Percentiles rank a stretch among this genome's conserved stretches.
Evolutionary conservation across 2,113 vertebrate genomes (phyloP).

Genomic region (Tupaia tana): DNA sequence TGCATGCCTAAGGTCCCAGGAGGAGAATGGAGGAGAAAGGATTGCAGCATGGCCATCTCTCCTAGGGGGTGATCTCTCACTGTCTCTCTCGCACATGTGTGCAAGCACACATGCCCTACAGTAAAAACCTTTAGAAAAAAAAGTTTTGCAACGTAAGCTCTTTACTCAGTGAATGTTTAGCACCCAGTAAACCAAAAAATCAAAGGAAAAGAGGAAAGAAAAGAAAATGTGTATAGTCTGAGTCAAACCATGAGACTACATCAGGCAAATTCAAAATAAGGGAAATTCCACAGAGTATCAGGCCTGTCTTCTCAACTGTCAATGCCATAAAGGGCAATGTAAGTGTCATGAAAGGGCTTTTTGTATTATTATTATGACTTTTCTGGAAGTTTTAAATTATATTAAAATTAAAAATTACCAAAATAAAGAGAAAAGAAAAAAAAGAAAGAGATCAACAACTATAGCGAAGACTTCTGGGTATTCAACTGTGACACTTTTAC

Average conservation of each 20-base stretch:
- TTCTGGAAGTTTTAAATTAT: slow-evolving; percentile 26
- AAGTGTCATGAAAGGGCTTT: neutral
- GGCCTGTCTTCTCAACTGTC: neutral
- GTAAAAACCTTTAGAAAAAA: too few species aligned
- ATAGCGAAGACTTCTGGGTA: neutral
- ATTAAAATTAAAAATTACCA: slow-evolving; percentile 10
- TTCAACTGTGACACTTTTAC: neutral
- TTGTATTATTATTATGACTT: neutral
- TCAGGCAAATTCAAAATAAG: neutral
- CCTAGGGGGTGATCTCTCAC: too few species aligned
- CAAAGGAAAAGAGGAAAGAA: neutral
- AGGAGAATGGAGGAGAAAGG: too few species aligned
- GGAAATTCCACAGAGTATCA: neutral
- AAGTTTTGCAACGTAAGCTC: neutral
- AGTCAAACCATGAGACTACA: neutral
- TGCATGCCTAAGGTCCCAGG: too few species aligned
- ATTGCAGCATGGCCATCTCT: too few species aligned
- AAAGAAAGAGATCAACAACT: neutral
- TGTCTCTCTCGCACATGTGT: too few species aligned
- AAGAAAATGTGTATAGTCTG: neutral
- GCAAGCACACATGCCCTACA: too few species aligned
- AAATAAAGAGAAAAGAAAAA: neutral
- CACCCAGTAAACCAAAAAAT: neutral
- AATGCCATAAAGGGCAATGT: neutral
- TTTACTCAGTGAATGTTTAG: slow-evolving; percentile 37